Conservation (phyloP, 2,797 vertebrate genomes). For the Rhinophrynus dorsalis region DNA sequence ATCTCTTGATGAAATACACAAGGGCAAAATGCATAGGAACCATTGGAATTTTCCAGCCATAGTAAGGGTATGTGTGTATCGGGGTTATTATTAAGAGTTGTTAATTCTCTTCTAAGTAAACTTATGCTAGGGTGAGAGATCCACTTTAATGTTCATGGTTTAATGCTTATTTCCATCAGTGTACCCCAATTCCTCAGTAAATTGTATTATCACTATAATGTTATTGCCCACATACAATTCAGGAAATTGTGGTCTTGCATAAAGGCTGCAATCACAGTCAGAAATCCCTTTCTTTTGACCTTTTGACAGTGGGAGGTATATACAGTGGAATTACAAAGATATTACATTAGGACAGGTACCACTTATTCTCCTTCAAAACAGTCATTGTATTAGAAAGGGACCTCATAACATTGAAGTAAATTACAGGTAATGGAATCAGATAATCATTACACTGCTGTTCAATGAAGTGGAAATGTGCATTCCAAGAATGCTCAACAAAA, state of each 20-base stretch:
- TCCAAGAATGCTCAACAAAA: constrained; percentile 36
- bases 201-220: not conserved
- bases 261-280: not conserved
- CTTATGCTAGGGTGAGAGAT: too few species aligned
- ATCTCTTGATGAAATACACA: too few species aligned
- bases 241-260: not conserved
- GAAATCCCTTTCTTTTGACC: constrained; percentile 1
- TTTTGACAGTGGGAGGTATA: not conserved
- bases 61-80: too few species aligned
- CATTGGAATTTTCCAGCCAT: too few species aligned
- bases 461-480: constrained; percentile 41
- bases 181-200: not conserved
- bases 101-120: too few species aligned
- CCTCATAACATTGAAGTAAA: constrained; percentile 26
- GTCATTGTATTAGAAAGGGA: constrained; percentile 26
- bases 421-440: constrained; percentile 41
- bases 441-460: constrained; percentile 40
- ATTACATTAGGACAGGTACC: constrained; percentile 9
- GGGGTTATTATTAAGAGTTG: too few species aligned
- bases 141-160: too few species aligned
- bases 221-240: not conserved
- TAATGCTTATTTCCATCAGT: too few species aligned
- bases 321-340: constrained; percentile 6
- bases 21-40: too few species aligned
- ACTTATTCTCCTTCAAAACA: constrained; percentile 23